Evolutionary conservation across 2,113 vertebrate genomes (phyloP), one percentile per base, ranked within the genome.

Genomic region (Siphamia tubifer): DNA sequence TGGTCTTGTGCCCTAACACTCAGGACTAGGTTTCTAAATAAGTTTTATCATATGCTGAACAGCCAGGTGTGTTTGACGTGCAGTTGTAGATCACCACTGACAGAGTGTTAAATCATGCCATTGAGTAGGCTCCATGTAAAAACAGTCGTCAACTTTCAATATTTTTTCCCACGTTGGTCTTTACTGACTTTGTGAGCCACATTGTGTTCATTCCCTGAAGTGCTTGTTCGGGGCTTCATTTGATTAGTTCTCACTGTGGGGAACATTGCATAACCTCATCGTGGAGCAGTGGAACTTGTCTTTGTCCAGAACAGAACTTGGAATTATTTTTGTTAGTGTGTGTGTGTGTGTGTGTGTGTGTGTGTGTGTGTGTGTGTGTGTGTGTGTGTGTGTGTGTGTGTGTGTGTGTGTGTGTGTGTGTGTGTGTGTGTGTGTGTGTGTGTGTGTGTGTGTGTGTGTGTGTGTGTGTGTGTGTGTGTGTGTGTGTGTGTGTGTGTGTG

Each of bases 221-320:
- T n/a, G n/a, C n/a, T n/a, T n/a, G n/a, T n/a, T n/a, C n/a, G n/a
- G n/a, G n/a, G n/a, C n/a, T n/a, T n/a, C n/a, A n/a, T n/a, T n/a
- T n/a, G n/a, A n/a, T n/a, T n/a, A n/a, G n/a, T n/a, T n/a, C n/a
- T n/a, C n/a, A n/a, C n/a, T n/a, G n/a, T n/a, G 49, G 44, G 56
- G 36, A 63, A 62, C 47, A 63, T 76, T 76, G 66, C 13, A 70
- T 77, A 82, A 84, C 54, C 67, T 54, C 27, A 40, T 39, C 35
- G 65, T 80, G 27, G 45, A 73, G 23, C 34, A 74, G 35, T 74
- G 51, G 45, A 66, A 21, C 45, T 48, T 79, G 71, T 78, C 54
- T 40, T 57, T 44, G 7, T 45, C 39, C 21, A 57, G 38, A 62
- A 11, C 13, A 49, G 2, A 55, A 52, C 48, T 35, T 67, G 60